A percentile compares a stretch with the other conserved stretches of the same genome.
phyloP scores from a whole-genome alignment of 2,797 vertebrate genomes.

The Sebastes miniatus region DNA sequence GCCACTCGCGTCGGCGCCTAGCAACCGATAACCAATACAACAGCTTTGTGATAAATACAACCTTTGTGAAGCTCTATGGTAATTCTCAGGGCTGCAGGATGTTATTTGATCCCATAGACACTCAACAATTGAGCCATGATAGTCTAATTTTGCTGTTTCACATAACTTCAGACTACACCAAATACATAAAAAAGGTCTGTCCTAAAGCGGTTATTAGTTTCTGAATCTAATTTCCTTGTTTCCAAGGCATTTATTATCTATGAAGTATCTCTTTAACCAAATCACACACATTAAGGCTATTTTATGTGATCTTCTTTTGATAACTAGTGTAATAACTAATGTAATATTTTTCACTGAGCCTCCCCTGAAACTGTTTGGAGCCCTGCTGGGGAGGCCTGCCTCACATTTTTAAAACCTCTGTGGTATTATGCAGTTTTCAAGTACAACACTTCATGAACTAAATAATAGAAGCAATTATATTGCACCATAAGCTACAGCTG shows the following conservation, averaged over 20 bases:
- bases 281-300: not conserved
- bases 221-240: too few relatives aligned
- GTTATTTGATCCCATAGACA: not conserved
- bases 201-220: too few relatives aligned
- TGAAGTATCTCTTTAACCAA: not conserved
- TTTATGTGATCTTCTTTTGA: too few relatives aligned
- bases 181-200: not conserved
- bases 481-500: not conserved
- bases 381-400: not conserved
- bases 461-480: not conserved
- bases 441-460: not conserved
- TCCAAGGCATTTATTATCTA: not conserved
- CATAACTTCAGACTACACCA: not conserved
- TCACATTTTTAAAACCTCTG: not conserved
- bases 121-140: too few relatives aligned
- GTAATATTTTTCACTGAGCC: too few relatives aligned
- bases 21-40: too few relatives aligned
- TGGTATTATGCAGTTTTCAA: not conserved
- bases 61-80: not conserved
- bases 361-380: not conserved
- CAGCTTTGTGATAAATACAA: not conserved
- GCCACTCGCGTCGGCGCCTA: too few relatives aligned
- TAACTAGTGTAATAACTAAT: not conserved
- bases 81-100: not conserved
- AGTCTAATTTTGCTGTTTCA: not conserved